phyloP scores from a whole-genome alignment of 2,113 vertebrate species.

The Mus spicilegus region DNA sequence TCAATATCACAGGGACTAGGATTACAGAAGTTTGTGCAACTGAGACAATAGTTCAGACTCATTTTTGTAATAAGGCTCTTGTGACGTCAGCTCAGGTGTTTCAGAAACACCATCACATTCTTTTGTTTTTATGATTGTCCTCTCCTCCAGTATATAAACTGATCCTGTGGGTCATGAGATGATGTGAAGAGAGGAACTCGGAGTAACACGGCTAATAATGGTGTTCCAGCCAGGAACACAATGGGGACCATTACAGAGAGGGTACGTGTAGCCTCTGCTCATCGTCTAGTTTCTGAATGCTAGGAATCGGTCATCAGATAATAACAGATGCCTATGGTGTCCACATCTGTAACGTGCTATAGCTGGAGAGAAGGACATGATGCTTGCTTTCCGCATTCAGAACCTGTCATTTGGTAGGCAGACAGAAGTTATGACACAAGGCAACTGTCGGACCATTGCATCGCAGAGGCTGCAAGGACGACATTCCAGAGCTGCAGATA shows the following conservation, averaged over 20 bases:
- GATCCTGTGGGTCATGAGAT: background rate
- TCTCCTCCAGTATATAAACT: background rate
- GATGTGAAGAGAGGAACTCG: background rate
- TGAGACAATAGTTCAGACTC: slow-evolving; percentile 48
- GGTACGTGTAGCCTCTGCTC: background rate
- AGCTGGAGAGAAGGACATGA: background rate
- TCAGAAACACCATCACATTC: background rate
- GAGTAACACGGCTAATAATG: background rate
- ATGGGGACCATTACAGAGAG: background rate
- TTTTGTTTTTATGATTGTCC: background rate
- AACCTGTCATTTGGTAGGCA: background rate
- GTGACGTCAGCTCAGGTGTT: background rate
- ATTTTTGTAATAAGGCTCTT: slow-evolving; percentile 59
- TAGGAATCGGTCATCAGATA: background rate
- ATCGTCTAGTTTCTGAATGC: slow-evolving; percentile 27
- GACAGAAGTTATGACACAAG: background rate
- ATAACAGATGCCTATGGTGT: background rate
- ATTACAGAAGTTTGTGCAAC: background rate
- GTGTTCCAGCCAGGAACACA: background rate
- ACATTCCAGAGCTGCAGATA: background rate
- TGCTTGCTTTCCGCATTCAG: background rate
- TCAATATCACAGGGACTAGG: background rate
- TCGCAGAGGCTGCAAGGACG: background rate
- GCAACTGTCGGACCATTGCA: background rate
- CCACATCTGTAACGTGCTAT: background rate